Conservation (phyloP, 1,140 invertebrate genomes). For the Pseudomyrmex flavicornis region DNA sequence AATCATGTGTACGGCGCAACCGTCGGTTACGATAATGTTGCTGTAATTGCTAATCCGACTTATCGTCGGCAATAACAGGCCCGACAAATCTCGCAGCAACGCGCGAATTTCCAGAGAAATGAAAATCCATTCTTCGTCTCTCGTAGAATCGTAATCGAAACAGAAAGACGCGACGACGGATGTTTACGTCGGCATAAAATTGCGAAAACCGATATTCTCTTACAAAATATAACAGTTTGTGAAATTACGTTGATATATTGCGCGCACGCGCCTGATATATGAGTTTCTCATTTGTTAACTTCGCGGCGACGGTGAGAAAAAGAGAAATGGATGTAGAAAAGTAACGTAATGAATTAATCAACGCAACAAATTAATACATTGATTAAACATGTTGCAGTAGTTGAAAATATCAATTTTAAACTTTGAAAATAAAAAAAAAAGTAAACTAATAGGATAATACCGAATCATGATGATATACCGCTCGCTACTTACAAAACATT, state of each 20-base stretch:
- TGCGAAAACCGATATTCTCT: slow-evolving; percentile 39
- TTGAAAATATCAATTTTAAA: background rate
- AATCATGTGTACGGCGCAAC: slow-evolving; percentile 19
- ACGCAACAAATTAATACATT: background rate
- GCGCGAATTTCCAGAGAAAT: no score
- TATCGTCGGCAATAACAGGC: slow-evolving; percentile 30
- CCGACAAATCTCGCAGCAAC: background rate
- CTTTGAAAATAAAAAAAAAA: background rate
- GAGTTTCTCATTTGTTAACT: slow-evolving; percentile 33
- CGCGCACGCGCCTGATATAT: background rate
- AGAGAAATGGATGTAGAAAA: background rate
- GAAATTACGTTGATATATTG: slow-evolving; percentile 52
- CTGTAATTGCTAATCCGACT: slow-evolving; percentile 35
- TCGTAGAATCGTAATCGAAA: slow-evolving; percentile 55
- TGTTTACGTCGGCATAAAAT: background rate
- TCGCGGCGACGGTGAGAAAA: background rate
- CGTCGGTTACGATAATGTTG: background rate
- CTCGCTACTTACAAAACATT: background rate
- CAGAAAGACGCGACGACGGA: slow-evolving; percentile 52
- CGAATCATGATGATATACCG: background rate
- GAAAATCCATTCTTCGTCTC: background rate
- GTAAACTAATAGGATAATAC: background rate
- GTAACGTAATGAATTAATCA: background rate
- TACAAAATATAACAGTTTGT: slow-evolving; percentile 57
- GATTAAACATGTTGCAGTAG: background rate